Base-by-base conservation (phyloP, 2,888 invertebrate genomes). In the Aphodius granarius region DNA sequence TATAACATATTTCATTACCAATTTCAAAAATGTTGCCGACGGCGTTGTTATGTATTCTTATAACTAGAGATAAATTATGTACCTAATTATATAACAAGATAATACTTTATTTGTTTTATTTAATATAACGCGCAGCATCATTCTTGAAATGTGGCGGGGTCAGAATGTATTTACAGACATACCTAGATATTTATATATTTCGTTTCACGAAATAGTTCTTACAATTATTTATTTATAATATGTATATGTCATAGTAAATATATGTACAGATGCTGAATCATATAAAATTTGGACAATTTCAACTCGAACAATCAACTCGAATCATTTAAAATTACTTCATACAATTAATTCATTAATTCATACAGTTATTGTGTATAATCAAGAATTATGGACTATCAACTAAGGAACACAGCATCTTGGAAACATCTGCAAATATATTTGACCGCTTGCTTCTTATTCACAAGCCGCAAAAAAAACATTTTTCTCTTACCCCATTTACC, bases 11-110 rank as follows among this genome's bases (percentile, higher is more conserved):
- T 78, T 68, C 66, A 66, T 66, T 81, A 79, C 80, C 76, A 80
- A 80, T 78, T 81, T 82, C 83, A 83, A 84, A 83, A 83, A 83
- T 82, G 83, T 78, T 83, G 84, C 82, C 81, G 83, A 79, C 78
- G 73, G 75, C 75, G 77, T 79, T 22, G 68, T 68, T 21, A 20
- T 68, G 21, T 20, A 19, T 20, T n/a, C 68, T 83, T 79, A 76
- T 78, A 81, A 80, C 83, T 84, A 83, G 79, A 81, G 81, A 82
- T 83, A 82, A 83, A 83, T 82, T 81, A 83, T 82, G 79, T 80
- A 77, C 81, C 81, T 82, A 80, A 74, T 76, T 83, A 81, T 81
- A 78, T 81, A 83, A 83, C 83, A 83, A 83, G 81, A 83, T 84
- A 84, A 84, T 83, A 84, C 83, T 84, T 83, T 78, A 78, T 81